Percentiles rank a stretch among this genome's conserved stretches.
Conservation (phyloP, 92 coral and sea anemone genomes). For the Porites rus region DNA sequence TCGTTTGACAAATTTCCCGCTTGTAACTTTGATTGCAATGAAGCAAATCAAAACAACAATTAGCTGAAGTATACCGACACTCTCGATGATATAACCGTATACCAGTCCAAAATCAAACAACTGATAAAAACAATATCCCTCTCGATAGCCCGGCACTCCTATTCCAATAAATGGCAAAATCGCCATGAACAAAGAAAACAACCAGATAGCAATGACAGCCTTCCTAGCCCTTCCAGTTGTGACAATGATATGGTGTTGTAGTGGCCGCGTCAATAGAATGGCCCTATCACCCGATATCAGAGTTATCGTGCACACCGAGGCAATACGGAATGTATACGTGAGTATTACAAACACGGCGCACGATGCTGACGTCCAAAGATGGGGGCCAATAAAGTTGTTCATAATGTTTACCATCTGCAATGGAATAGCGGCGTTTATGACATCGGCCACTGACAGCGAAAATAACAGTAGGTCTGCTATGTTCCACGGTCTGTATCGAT, state of each 20-base stretch:
- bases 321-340: conserved; percentile 88
- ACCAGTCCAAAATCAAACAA: conserved; percentile 79
- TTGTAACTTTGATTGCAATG: conserved; percentile 79
- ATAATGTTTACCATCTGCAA: conserved; percentile 78
- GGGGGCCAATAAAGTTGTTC: conserved; percentile 84
- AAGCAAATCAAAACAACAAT: conserved; percentile 81
- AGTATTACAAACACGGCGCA: conserved; percentile 81
- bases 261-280: conserved; percentile 80
- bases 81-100: conserved; percentile 76
- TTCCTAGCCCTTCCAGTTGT: conserved; percentile 72
- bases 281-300: conserved; percentile 87
- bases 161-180: conserved; percentile 75
- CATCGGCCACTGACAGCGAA: conserved; percentile 89
- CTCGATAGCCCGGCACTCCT: conserved; percentile 57
- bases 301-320: conserved; percentile 93
- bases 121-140: conserved; percentile 83
- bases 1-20: conserved; percentile 77
- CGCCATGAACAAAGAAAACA: conserved; percentile 70
- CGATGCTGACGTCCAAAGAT: conserved; percentile 71
- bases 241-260: conserved; percentile 81
- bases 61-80: conserved; percentile 83
- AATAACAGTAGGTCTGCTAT: conserved; percentile 83
- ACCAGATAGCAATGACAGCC: conserved; percentile 71
- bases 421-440: conserved; percentile 82
- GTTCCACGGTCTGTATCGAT: conserved; percentile 83